Evolutionary conservation across 2,888 invertebrate species (phyloP).

Genomic region (Orgyia antiqua): DNA sequence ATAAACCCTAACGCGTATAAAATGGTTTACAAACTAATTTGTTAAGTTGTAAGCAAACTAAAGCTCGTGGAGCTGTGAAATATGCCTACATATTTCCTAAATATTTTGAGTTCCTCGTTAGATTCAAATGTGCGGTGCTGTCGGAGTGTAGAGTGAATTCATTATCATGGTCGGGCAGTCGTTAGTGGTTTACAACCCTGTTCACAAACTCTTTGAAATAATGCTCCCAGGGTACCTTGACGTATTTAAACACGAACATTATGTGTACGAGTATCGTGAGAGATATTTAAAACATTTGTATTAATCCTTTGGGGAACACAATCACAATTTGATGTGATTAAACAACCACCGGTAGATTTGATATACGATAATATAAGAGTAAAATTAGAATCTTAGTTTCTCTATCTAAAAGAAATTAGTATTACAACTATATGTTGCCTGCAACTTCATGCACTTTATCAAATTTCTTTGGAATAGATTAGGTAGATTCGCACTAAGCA

Average conservation of each 20-base stretch:
- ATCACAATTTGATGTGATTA: conserved; percentile 16
- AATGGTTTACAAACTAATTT: conserved; percentile 17
- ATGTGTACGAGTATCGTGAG: conserved; percentile 26
- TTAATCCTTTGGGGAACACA: conserved; percentile 22
- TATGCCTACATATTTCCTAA: conserved; percentile 28
- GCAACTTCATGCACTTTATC: no score
- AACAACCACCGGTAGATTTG: no score
- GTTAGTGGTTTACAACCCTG: conserved; percentile 67
- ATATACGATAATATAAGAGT: no score
- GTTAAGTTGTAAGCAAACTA: conserved; percentile 10
- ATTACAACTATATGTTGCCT: no score
- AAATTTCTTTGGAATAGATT: no score
- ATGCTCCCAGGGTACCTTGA: conserved; percentile 53
- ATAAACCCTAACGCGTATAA: conserved; percentile 1
- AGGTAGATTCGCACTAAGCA: no score
- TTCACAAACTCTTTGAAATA: conserved; percentile 67
- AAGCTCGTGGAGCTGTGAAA: conserved; percentile 20
- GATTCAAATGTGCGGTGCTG: conserved; percentile 45
- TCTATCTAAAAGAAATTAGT: no score
- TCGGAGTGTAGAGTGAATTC: conserved; percentile 62
- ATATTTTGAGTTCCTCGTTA: conserved; percentile 38
- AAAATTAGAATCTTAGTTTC: no score
- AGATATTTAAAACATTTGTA: conserved; percentile 34
- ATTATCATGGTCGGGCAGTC: conserved; percentile 66
- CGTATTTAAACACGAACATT: conserved; percentile 28